Evolutionary conservation across 2,797 vertebrate genomes (phyloP), one percentile per base, ranked within the genome.

Genomic region (Uromys caudimaculatus): DNA sequence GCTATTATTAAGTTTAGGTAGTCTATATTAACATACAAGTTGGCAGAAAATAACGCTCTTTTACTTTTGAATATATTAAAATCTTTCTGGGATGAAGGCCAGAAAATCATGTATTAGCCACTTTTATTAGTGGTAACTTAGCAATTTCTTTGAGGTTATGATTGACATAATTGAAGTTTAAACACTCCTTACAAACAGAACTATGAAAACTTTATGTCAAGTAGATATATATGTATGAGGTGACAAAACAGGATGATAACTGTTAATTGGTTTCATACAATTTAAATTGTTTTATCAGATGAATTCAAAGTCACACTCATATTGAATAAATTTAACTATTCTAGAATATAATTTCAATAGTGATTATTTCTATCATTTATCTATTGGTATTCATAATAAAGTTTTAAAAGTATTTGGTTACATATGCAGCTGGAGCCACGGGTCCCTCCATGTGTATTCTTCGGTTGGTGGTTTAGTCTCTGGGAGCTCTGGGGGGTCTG

Each of bases 291-390:
- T 83, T 93, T 29, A 77, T n/a, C 77, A 87, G n/a, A 78, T 89
- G 90, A 91, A 89, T 54, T 92, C 14, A 91, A 89, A 9, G 9
- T 87, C 8, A 88, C 14, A 77, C 64, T n/a, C 69, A 95, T 75
- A 84, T 7, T 84, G 86, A 88, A 92, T 77, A 47, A 96, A 86
- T 52, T 71, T 84, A 44, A 93, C 44, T 81, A 76, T 19, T 86
- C 38, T 94, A 58, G 89, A 23, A 17, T 75, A 47, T 91, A 82
- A 10, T 75, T 93, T 82, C 1, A 88, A 86, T 92, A 23, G 38
- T 79, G 24, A 92, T 92, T 85, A 85, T 83, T 78, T 89, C 21
- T 78, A 86, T 78, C 60, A 67, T 85, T 93, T 38, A 50, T 95
- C 58, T 95, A 67, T 44, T 79, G 23, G 71, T 95, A 9, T 69